Conservation (phyloP, 2,797 vertebrate species). For the Nasua narica region DNA sequence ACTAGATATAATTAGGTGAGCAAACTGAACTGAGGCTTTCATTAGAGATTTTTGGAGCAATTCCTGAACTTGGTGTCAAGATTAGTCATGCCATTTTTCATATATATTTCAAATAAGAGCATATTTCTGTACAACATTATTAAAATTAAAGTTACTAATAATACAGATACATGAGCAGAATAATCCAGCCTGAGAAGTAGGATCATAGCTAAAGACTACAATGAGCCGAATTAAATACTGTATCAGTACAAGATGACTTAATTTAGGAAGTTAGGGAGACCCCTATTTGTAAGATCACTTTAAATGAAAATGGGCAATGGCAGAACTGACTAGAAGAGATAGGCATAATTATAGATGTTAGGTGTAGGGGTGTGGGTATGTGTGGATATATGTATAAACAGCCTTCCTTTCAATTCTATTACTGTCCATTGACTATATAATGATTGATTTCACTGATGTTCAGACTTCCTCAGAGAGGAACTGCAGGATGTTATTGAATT, state of each 20-base stretch:
- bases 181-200: not conserved
- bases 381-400: not conserved
- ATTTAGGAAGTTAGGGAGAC: not conserved
- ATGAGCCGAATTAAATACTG: not conserved
- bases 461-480: not conserved
- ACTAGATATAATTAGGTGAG: not conserved
- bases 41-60: not conserved
- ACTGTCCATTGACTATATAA: not conserved
- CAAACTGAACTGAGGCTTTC: not conserved
- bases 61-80: not conserved
- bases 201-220: not conserved
- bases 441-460: not conserved
- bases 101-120: not conserved
- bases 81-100: not conserved
- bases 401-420: not conserved
- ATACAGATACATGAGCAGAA: not conserved
- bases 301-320: not conserved
- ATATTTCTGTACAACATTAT: not conserved
- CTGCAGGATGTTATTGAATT: not conserved
- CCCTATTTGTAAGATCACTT: not conserved
- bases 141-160: not conserved
- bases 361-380: not conserved
- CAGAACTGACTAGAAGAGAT: not conserved
- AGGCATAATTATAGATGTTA: not conserved
- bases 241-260: not conserved